Conservation (phyloP, 2,113 vertebrate genomes). For the Microtus richardsoni region DNA sequence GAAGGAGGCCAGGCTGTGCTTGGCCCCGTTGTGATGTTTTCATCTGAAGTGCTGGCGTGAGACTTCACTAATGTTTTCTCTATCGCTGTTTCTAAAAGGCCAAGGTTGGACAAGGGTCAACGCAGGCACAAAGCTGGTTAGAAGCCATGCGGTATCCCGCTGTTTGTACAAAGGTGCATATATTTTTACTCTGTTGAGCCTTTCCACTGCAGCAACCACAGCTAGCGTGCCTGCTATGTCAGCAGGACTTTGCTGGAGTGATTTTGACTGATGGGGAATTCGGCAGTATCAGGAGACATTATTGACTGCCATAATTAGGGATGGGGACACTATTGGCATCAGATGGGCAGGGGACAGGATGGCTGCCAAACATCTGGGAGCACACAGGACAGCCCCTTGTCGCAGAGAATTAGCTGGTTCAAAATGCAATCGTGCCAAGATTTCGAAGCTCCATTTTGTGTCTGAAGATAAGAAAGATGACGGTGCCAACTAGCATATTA, state of each 20-base stretch:
- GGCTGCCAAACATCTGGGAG: not conserved
- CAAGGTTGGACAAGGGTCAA: conserved; percentile 15
- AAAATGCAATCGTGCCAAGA: not conserved
- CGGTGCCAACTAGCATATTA: not conserved
- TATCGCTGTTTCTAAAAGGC: not conserved
- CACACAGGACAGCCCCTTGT: not conserved
- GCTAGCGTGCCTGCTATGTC: not conserved
- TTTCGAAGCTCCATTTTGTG: not conserved
- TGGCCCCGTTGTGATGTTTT: conserved; percentile 22
- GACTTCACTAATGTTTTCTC: not conserved
- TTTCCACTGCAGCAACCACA: not conserved
- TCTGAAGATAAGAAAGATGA: not conserved
- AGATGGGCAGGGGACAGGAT: not conserved
- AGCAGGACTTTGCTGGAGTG: not conserved
- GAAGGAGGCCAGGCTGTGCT: conserved; percentile 45
- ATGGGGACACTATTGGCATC: not conserved
- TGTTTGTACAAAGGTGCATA: not conserved
- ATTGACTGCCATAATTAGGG: not conserved
- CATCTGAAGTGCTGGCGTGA: not conserved
- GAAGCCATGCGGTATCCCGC: not conserved
- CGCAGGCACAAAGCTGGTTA: not conserved
- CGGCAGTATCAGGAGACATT: not conserved
- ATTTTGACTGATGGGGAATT: not conserved
- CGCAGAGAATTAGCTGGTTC: not conserved
- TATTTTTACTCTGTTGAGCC: not conserved